These are phyloP conservation scores for Strigamia crassipes DNA, from an alignment of 2,888 invertebrate genomes.

Conservation along the genomic window DNA sequence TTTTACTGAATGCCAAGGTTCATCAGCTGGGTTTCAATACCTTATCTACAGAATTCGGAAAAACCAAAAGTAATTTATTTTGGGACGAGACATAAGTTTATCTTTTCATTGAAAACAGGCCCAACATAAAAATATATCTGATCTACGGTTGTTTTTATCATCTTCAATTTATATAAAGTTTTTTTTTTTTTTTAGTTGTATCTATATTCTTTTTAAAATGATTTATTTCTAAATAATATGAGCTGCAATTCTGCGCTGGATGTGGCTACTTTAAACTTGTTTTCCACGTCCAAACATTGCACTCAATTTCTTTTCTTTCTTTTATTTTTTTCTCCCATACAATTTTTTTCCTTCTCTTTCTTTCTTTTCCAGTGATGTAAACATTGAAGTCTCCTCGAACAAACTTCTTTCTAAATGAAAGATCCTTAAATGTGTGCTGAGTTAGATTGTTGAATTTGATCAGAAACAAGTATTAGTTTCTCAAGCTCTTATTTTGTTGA, in stretches of 20 bases:
- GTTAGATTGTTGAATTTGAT: neutral
- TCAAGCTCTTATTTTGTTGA: neutral
- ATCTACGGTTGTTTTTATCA: no score
- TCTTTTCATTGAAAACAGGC: no score
- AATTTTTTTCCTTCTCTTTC: neutral
- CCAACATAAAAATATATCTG: no score
- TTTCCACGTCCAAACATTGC: neutral
- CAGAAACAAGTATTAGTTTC: neutral
- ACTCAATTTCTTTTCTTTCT: neutral
- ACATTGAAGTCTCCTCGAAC: neutral
- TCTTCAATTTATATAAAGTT: no score
- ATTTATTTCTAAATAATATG: neutral
- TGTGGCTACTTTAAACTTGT: neutral
- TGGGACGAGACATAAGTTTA: no score
- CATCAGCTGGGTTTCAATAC: no score
- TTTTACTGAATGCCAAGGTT: no score
- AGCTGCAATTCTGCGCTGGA: neutral
- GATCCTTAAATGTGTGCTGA: neutral
- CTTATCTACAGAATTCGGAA: no score
- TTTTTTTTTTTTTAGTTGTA: no score
- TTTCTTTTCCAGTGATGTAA: neutral
- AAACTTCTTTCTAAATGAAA: neutral
- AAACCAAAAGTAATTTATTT: no score
- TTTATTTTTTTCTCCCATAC: neutral
- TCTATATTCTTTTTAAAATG: no score